phyloP scores from a whole-genome alignment of 2,888 invertebrate species.

The Hymenopus coronatus region DNA sequence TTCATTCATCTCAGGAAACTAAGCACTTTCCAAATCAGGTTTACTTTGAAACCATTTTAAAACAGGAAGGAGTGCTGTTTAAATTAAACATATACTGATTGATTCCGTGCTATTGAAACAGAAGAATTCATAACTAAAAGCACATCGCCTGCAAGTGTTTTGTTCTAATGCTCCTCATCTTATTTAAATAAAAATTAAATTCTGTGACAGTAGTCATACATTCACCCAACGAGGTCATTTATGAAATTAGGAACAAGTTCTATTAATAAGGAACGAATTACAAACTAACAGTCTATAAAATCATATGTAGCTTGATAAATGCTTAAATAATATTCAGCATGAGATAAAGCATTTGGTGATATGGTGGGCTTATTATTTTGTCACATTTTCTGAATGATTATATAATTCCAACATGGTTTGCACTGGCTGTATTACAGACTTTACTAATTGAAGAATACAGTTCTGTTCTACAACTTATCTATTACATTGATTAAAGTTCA shows the following conservation, averaged over 20 bases:
- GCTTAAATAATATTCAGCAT: neutral
- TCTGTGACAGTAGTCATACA: neutral
- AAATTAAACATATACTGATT: no score
- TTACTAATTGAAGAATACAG: neutral
- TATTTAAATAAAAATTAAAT: constrained; percentile 3
- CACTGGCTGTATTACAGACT: neutral
- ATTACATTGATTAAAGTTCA: neutral
- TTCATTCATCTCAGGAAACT: no score
- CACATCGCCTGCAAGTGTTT: no score
- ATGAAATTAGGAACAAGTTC: neutral
- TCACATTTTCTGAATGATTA: neutral
- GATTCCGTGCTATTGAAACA: no score
- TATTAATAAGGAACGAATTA: neutral
- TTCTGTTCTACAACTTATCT: neutral
- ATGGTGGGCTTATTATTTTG: neutral
- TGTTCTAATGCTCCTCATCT: neutral
- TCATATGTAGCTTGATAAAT: neutral
- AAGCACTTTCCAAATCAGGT: no score
- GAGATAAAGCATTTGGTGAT: neutral
- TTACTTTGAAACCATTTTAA: no score
- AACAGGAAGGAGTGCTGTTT: no score
- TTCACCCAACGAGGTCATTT: neutral
- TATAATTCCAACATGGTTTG: neutral
- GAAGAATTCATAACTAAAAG: no score
- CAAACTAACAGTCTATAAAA: neutral